Evolutionary conservation across 2,797 vertebrate species (phyloP), one percentile per base, ranked within the genome.

Genomic region (Hoplostethus atlanticus): DNA sequence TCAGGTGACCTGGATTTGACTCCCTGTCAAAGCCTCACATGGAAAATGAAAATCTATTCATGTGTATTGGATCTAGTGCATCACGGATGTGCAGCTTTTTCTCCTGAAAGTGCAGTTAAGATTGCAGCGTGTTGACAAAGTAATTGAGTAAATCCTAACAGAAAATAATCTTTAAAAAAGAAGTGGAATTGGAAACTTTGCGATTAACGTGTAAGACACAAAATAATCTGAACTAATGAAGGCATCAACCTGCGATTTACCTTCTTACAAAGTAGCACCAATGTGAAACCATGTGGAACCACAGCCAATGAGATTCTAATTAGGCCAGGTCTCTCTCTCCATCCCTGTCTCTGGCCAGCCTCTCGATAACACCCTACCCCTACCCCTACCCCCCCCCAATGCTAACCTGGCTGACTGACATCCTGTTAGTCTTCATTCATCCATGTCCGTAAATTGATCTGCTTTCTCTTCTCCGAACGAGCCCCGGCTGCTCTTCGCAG

Each of bases 1-100:
- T 93, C 89, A 90, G 86, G 88, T 93, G 93, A 94, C 92, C 93
- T 91, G 91, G 87, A 89, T 92, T 92, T 94, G 93, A 94, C 93
- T 93, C 89, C 77, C 73, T 68, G 81, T 91, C 88, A 87, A 88
- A 89, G 80, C 81, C 62, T 68, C 72, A 77, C 73, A 78, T 64
- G 48, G 84, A 86, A 92, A 91, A 91, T 91, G 87, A 88, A 91
- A 91, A 89, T 79, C 79, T 84, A 83, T 93, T 85, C 71, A 75
- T 89, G 86, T 88, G 89, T 86, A 64, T 89, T 91, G 84, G 84
- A 81, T 83, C 31, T 51, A 73, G 84, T 68, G 64, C 82, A 87
- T 87, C 67, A 68, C 76, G 80, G 78, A 87, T 78, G 79, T 78
- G 82, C 75, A 6, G 64, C 74, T 87, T 79, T 21, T 69, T 81